phyloP scores from a whole-genome alignment of 64 coral and sea anemone species.

The Dendronephthya gigantea region DNA sequence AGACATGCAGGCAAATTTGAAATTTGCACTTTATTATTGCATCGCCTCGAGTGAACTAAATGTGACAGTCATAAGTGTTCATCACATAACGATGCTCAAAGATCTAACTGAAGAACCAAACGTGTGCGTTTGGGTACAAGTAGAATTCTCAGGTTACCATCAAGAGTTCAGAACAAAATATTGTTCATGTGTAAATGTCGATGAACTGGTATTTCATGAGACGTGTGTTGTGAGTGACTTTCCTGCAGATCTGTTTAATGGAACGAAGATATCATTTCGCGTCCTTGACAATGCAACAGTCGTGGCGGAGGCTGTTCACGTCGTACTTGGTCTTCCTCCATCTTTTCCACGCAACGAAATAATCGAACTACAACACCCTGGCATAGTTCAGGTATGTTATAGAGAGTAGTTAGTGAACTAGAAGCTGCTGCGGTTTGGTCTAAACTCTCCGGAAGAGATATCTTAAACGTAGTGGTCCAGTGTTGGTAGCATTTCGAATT shows the following conservation, averaged over 20 bases:
- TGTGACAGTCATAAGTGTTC: not conserved
- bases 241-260: not conserved
- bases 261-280: slow-evolving; percentile 1
- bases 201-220: not conserved
- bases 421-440: too few relatives aligned
- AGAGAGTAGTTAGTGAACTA: too few relatives aligned
- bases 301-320: not conserved
- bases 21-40: not conserved
- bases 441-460: too few relatives aligned
- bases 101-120: not conserved
- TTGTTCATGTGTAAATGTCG: not conserved
- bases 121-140: not conserved
- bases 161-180: not conserved
- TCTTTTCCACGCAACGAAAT: not conserved
- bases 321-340: not conserved
- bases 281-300: not conserved
- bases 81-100: not conserved
- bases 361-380: not conserved
- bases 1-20: not conserved
- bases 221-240: slow-evolving; percentile 4
- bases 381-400: not conserved
- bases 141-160: not conserved
- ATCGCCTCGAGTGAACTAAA: not conserved
- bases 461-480: too few relatives aligned
- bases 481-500: too few relatives aligned